These are phyloP conservation scores for Caenorhabditis remanei DNA, from an alignment of 1,140 invertebrate species.

Conservation along the genomic window DNA sequence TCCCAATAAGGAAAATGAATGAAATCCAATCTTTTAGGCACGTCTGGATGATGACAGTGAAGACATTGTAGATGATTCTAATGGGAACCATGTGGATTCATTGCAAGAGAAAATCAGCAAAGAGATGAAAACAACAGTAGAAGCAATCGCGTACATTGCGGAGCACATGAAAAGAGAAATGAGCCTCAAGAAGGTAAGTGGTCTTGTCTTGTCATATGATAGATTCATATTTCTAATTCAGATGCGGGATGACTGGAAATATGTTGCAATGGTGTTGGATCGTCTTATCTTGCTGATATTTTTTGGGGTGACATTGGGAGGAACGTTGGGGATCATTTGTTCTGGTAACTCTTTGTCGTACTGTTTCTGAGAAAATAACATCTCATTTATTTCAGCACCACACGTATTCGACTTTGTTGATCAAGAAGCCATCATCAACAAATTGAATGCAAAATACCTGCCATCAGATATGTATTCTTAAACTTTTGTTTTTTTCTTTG, in stretches of 20 bases:
- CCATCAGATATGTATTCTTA: constrained; percentile 47
- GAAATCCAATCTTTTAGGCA: neutral
- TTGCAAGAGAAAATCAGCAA: constrained; percentile 58
- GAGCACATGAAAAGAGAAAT: constrained; percentile 79
- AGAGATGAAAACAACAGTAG: constrained; percentile 78
- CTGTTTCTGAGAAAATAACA: neutral
- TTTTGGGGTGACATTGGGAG: constrained; percentile 94
- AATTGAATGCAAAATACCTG: constrained; percentile 81
- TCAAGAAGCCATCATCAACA: constrained; percentile 94
- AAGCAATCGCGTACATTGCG: constrained; percentile 80
- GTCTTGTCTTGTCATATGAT: neutral
- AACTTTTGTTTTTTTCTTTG: neutral
- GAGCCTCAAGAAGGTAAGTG: constrained; percentile 88
- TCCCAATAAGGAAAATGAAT: constrained; percentile 39
- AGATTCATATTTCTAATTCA: constrained; percentile 77
- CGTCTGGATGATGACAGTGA: constrained; percentile 30
- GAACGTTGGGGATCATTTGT: constrained; percentile 84
- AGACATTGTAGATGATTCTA: constrained; percentile 25
- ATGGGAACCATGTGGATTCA: constrained; percentile 23
- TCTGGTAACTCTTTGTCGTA: neutral
- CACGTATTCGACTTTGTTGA: constrained; percentile 99
- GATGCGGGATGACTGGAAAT: constrained; percentile 99
- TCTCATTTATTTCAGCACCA: constrained; percentile 85
- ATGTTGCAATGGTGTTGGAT: constrained; percentile 96
- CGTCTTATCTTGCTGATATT: constrained; percentile 95